These are phyloP conservation scores for Pseudolycoriella hygida DNA, from an alignment of 2,888 invertebrate genomes.

Conservation along the genomic window DNA sequence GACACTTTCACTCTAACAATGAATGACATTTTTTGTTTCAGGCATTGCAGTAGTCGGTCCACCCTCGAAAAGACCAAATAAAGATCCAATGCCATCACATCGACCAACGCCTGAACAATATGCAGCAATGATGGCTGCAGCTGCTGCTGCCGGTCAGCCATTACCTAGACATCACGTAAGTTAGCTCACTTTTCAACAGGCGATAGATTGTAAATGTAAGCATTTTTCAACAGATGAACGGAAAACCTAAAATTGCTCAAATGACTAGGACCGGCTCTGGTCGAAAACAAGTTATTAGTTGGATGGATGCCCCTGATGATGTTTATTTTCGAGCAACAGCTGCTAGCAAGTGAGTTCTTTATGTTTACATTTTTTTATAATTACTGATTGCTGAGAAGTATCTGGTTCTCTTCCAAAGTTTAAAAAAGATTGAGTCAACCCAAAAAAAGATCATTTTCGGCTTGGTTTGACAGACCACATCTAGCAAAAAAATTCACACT, in stretches of 20 bases:
- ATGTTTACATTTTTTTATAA: no score
- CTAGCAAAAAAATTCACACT: no score
- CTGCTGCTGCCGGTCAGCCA: slow-evolving; percentile 46
- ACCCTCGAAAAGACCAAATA: slow-evolving; percentile 64
- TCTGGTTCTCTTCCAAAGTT: no score
- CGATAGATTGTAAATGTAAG: not conserved
- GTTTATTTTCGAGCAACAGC: slow-evolving; percentile 88
- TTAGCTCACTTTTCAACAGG: slow-evolving; percentile 15
- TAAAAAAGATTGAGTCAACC: no score
- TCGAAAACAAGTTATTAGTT: slow-evolving; percentile 85
- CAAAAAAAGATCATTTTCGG: no score
- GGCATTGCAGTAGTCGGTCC: slow-evolving; percentile 31
- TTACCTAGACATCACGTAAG: slow-evolving; percentile 51
- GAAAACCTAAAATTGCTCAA: slow-evolving; percentile 64
- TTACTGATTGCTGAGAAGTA: no score
- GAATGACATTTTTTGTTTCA: slow-evolving; percentile 5
- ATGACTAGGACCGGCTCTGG: slow-evolving; percentile 57
- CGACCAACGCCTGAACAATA: slow-evolving; percentile 52
- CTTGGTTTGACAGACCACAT: no score
- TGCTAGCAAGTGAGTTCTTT: slow-evolving; percentile 72
- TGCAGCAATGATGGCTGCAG: slow-evolving; percentile 50
- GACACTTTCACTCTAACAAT: not conserved
- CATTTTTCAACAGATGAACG: slow-evolving; percentile 40
- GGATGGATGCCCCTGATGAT: slow-evolving; percentile 97
- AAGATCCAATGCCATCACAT: slow-evolving; percentile 54